A percentile compares a stretch with the other conserved stretches of the same genome.
Evolutionary conservation across 2,113 vertebrate genomes (phyloP).

Genomic region (Crotalus tigris): DNA sequence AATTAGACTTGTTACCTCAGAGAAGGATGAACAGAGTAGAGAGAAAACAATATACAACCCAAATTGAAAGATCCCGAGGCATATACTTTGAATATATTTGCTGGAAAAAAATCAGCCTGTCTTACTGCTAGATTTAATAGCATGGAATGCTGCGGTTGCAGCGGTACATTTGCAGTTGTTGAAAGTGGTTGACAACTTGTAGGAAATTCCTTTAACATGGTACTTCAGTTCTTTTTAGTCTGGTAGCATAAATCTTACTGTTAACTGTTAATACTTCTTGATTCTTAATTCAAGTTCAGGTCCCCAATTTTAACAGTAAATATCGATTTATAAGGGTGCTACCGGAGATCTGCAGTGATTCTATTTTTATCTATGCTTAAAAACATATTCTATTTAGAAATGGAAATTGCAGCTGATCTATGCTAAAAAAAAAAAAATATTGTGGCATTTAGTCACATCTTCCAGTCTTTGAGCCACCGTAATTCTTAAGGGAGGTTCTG

Average conservation of each 20-base stretch:
- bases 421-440: conserved; percentile 40
- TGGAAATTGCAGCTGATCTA: neutral
- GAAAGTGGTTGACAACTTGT: conserved; percentile 12
- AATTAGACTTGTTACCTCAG: neutral
- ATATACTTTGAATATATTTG: conserved; percentile 11
- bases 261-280: accelerated
- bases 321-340: neutral
- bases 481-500: neutral
- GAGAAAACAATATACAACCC: neutral
- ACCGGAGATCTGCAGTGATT: neutral
- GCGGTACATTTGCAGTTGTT: conserved; percentile 2
- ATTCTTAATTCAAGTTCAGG: neutral
- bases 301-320: neutral
- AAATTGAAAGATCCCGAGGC: conserved; percentile 2
- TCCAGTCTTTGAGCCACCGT: neutral
- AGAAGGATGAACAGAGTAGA: neutral
- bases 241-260: neutral
- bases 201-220: neutral
- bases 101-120: conserved; percentile 13
- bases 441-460: conserved; percentile 21
- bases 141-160: neutral
- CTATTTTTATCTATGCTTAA: neutral
- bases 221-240: neutral
- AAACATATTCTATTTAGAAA: neutral
- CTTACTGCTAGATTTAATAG: neutral